Conservation (phyloP, 1,140 invertebrate species). For the Leptestheria dahalacensis region DNA sequence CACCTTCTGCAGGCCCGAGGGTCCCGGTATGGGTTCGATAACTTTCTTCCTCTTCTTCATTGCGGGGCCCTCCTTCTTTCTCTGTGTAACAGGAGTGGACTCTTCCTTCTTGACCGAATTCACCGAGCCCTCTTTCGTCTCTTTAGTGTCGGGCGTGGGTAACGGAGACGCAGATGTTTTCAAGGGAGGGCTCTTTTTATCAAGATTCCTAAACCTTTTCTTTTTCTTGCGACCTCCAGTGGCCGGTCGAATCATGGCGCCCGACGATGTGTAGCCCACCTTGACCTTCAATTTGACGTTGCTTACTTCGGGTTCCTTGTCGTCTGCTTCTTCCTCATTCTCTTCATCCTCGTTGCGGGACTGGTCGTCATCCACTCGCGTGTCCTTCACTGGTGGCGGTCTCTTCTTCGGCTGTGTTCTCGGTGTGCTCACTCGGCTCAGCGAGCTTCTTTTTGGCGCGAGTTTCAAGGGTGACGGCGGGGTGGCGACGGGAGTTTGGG, state of each 20-base stretch:
- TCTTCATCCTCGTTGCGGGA: neutral
- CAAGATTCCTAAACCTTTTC: slow-evolving; percentile 6
- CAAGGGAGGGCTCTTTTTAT: neutral
- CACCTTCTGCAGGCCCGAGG: slow-evolving; percentile 3
- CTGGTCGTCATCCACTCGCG: neutral
- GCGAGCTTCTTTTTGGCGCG: neutral
- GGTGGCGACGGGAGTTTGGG: neutral
- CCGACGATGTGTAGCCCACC: slow-evolving; percentile 1
- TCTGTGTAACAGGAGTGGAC: neutral
- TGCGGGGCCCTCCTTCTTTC: neutral
- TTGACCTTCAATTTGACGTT: slow-evolving; percentile 9
- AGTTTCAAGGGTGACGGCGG: too few species aligned
- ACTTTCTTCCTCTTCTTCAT: neutral
- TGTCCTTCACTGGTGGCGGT: neutral
- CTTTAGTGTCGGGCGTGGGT: too few species aligned
- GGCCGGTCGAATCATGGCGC: slow-evolving; percentile 1
- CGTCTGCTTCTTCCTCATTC: neutral
- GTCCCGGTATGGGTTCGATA: neutral
- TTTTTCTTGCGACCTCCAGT: neutral
- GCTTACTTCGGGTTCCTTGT: neutral
- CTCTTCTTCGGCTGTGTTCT: neutral
- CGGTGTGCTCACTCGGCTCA: neutral
- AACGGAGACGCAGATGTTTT: neutral
- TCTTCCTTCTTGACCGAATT: neutral
- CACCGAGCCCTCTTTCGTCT: too few species aligned